These are phyloP conservation scores for Falco punctatus DNA, from an alignment of 2,113 vertebrate genomes.

Conservation along the genomic window DNA sequence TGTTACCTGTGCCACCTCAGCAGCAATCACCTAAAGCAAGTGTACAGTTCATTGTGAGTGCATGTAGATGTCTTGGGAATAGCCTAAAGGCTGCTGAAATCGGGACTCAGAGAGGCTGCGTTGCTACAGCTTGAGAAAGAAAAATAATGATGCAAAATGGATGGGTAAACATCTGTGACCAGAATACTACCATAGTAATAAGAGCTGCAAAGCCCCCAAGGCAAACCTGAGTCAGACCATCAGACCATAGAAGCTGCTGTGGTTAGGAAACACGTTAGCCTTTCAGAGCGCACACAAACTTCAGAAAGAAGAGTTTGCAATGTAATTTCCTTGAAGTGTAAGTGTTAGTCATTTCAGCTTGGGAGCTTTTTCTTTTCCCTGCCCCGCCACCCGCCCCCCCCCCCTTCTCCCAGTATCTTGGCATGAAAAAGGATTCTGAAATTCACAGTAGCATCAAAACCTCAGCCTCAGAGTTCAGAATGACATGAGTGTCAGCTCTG, in stretches of 20 bases:
- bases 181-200: neutral
- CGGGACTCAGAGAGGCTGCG: neutral
- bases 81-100: slow-evolving; percentile 7
- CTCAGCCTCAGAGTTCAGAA: neutral
- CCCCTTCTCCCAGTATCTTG: neutral
- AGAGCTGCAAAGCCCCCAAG: neutral
- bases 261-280: neutral
- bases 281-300: neutral
- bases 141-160: neutral
- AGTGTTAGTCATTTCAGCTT: neutral
- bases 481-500: neutral
- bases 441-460: neutral
- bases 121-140: neutral
- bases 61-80: neutral
- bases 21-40: neutral
- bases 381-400: too few relatives aligned
- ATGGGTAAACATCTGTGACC: neutral
- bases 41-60: neutral
- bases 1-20: neutral
- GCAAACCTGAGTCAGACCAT: neutral
- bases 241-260: neutral
- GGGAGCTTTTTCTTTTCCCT: neutral
- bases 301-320: neutral
- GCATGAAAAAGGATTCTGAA: neutral
- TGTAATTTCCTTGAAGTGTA: neutral